Base-by-base conservation (phyloP, 2,797 vertebrate species). In the Gobio occitaniae region DNA sequence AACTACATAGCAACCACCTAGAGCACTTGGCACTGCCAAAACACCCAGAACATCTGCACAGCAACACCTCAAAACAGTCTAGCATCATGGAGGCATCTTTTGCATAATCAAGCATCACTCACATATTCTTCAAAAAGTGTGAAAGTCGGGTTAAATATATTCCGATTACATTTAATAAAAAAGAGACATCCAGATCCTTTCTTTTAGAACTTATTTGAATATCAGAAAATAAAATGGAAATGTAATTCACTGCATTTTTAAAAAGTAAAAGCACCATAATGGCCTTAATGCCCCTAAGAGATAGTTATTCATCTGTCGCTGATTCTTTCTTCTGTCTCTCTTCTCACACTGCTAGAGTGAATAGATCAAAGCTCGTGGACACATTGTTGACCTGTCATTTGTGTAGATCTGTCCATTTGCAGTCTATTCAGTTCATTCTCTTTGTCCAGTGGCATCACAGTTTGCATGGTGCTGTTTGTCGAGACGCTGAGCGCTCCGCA, bases 371-470 rank as follows among this genome's bases (percentile, higher is more conserved):
- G 83, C 66, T 76, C 63, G 1, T 16, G 56, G 61, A 63, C 63
- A 84, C 78, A 87, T 87, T 80, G 59, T 82, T 85, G 54, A 61
- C 66, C 78, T 83, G 38, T 79, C 48, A 74, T 86, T 68, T 82
- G 66, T 88, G 78, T 87, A 80, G 82, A 85, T 80, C 63, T 85
- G 79, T 83, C 75, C 78, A 79, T 87, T 80, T 85, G 71, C 77
- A 86, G 74, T 83, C 69, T 75, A 81, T 85, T 66, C 80, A 78
- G 48, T 78, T 80, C 21, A 82, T 61, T 82, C 41, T 36, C 44
- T 78, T 74, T 82, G 76, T 68, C 41, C 75, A 36, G 21, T 10
- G 15, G 47, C n/a, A 65, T 86, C 74, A 84, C 65, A 56, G 78
- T 80, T 82, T 87, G 71, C 84, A 15, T 75, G 54, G 72, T 63